Conservation (phyloP, 30 jellyfish, hydroid and myxozoan genomes). For the Nemopilema nomurai region DNA sequence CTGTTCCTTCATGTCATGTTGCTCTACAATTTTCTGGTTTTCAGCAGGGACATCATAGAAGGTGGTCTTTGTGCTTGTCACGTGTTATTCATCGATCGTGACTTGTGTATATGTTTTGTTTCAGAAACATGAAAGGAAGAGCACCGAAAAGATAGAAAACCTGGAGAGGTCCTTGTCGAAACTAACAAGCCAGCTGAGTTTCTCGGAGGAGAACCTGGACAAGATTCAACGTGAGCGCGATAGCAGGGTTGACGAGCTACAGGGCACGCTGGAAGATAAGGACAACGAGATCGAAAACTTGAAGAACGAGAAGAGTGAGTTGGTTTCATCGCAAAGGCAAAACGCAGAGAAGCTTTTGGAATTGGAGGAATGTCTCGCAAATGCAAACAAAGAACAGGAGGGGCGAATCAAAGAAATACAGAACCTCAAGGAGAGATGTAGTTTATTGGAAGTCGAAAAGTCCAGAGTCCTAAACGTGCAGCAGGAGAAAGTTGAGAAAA, state of each 20-base stretch:
- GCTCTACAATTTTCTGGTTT: no score
- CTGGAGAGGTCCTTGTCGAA: constrained; percentile 59
- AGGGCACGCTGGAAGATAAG: constrained; percentile 31
- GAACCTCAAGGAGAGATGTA: constrained; percentile 30
- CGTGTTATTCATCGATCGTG: background rate
- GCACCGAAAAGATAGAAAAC: constrained; percentile 66
- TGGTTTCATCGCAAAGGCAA: constrained; percentile 31
- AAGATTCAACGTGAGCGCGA: constrained; percentile 38
- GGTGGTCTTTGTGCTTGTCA: background rate
- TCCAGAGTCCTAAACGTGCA: constrained; percentile 13
- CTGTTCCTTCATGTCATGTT: no score
- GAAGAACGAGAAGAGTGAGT: constrained; percentile 34
- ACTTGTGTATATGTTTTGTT: background rate
- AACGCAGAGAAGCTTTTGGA: constrained; percentile 43
- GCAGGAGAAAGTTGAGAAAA: background rate
- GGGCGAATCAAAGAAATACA: constrained; percentile 26
- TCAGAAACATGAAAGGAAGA: constrained; percentile 56
- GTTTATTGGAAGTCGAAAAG: constrained; percentile 19
- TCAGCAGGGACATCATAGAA: background rate
- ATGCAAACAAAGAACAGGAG: constrained; percentile 38
- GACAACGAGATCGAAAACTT: constrained; percentile 8
- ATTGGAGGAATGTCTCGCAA: constrained; percentile 32
- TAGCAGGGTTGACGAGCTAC: constrained; percentile 53
- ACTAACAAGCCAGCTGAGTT: constrained; percentile 53
- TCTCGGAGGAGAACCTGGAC: constrained; percentile 75